These are phyloP conservation scores for Carassius auratus DNA, from an alignment of 2,113 vertebrate genomes.

Conservation along the genomic window DNA sequence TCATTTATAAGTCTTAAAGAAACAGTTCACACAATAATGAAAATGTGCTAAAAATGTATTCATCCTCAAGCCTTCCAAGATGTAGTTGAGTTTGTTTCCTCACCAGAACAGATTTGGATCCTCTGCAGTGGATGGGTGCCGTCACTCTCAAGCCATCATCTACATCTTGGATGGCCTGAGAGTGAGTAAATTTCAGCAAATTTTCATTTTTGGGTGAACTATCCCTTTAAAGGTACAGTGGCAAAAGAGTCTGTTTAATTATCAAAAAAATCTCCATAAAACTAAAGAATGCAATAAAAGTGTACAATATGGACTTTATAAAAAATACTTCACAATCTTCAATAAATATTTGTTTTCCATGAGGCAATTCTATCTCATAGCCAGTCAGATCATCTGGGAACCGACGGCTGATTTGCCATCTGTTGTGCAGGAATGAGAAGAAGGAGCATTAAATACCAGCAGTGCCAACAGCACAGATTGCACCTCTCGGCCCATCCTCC, in stretches of 20 bases:
- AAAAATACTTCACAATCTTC: constrained; percentile 16
- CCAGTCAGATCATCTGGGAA: constrained; percentile 31
- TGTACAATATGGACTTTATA: neutral
- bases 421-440: constrained; percentile 47
- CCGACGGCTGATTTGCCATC: constrained; percentile 48
- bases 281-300: neutral
- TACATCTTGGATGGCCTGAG: neutral
- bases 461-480: constrained; percentile 50
- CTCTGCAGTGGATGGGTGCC: neutral
- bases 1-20: neutral
- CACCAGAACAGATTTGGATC: neutral
- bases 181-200: neutral
- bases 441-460: constrained; percentile 33
- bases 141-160: too few species aligned
- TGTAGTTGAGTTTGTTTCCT: neutral
- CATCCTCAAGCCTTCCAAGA: neutral
- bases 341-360: constrained; percentile 14
- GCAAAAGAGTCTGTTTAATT: neutral
- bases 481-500: constrained; percentile 37
- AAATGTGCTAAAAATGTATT: neutral
- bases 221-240: neutral
- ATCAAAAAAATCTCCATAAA: neutral
- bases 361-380: constrained; percentile 1
- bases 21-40: neutral
- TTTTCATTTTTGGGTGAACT: neutral